These are phyloP conservation scores for Cryptophagus acutangulus DNA, from an alignment of 2,888 invertebrate species.

Conservation along the genomic window DNA sequence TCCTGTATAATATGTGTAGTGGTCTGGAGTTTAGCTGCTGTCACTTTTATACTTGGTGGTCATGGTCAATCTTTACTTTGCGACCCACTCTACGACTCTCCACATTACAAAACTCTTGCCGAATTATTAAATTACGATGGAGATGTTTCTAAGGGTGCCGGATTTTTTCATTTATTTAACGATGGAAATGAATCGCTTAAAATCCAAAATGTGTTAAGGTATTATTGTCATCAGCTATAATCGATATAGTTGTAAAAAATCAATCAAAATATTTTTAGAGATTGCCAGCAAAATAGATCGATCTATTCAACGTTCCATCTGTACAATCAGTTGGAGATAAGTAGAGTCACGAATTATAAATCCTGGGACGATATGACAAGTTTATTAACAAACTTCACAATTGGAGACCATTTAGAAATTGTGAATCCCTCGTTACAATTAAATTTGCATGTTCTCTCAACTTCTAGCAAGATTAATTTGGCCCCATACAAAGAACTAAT, in stretches of 20 bases:
- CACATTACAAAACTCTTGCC: conserved; percentile 59
- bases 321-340: conserved; percentile 64
- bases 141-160: conserved; percentile 55
- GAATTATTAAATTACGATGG: conserved; percentile 65
- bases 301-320: conserved; percentile 71
- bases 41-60: conserved; percentile 57
- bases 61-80: conserved; percentile 68
- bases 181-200: conserved; percentile 54
- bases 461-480: conserved; percentile 57
- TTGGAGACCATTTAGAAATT: conserved; percentile 55
- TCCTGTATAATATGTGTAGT: conserved; percentile 56
- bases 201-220: conserved; percentile 53
- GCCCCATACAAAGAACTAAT: conserved; percentile 54
- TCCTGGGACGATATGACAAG: conserved; percentile 55
- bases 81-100: conserved; percentile 64
- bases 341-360: conserved; percentile 60
- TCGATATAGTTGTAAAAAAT: conserved; percentile 5
- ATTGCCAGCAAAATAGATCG: conserved; percentile 66
- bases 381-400: conserved; percentile 38
- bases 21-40: conserved; percentile 57
- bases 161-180: conserved; percentile 53
- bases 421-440: conserved; percentile 56
- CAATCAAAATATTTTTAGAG: conserved; percentile 49
- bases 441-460: conserved; percentile 52
- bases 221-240: not conserved